These are phyloP conservation scores for Drosophila pseudoobscura DNA, from an alignment of 1,140 invertebrate species.

Conservation along the genomic window DNA sequence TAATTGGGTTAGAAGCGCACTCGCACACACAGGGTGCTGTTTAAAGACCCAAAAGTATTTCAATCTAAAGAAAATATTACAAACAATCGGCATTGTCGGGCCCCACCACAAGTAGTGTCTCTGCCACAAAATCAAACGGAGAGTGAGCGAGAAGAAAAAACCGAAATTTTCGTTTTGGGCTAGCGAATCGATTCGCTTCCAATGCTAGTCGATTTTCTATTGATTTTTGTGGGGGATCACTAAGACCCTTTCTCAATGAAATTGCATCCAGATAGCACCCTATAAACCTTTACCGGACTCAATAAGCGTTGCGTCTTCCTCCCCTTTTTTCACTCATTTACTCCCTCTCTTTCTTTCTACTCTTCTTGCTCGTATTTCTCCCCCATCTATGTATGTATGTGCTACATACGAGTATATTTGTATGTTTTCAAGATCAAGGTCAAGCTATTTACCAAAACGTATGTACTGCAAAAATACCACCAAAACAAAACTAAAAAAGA, in stretches of 20 bases:
- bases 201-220: no score
- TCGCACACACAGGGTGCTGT: no score
- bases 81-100: no score
- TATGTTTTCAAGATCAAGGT: slow-evolving; percentile 76
- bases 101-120: no score
- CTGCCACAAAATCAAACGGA: no score
- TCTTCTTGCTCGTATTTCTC: slow-evolving; percentile 13
- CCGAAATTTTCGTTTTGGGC: no score
- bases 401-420: slow-evolving; percentile 1
- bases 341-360: slow-evolving; percentile 18
- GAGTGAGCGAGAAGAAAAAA: no score
- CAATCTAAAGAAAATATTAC: no score
- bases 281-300: slow-evolving; percentile 1
- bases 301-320: not conserved
- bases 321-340: slow-evolving; percentile 15
- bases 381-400: slow-evolving; percentile 1
- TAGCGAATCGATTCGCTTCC: no score
- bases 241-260: no score
- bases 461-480: slow-evolving; percentile 41
- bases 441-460: slow-evolving; percentile 56
- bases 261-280: slow-evolving; percentile 1
- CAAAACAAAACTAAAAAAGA: slow-evolving; percentile 16
- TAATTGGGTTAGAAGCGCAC: slow-evolving; percentile 64
- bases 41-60: no score
- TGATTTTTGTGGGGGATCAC: no score